Evolutionary conservation across 2,797 vertebrate genomes (phyloP), one percentile per base, ranked within the genome.

Genomic region (Semaprochilodus insignis): DNA sequence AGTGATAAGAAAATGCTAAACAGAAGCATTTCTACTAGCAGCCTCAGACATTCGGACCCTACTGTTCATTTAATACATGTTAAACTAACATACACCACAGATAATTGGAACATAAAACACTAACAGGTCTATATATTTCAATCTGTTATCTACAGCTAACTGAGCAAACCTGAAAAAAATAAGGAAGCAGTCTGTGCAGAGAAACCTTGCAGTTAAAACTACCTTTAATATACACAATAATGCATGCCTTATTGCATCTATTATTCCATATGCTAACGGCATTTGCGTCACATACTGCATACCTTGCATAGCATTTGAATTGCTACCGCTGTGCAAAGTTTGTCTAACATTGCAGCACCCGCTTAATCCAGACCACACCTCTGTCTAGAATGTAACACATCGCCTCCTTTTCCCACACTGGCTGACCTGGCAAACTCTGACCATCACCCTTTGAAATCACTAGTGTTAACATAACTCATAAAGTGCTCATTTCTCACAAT

Each of bases 341-440:
- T 44, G 1, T 44, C 21, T 44, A 40, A 70, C 21, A 23, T 6
- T 69, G 44, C 36, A 23, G n/a, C 40, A 70, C 23, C 6, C 21
- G 8, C 5, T 48, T 62, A 15, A 52, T 77, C 25, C 40, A 15
- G 6, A 19, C 54, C 72, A 55, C 17, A 78, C 44, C 2, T 78
- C 51, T 52, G 2, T 48, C 16, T 66, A 66, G 34, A 81, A 40
- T 67, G 31, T 74, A 63, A 57, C 60, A 66, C n/a, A n/a, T 40
- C n/a, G 21, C 21, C 74, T 44, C 74, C 8, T 62, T 16, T 6
- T 40, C 55, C 19, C n/a, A 8, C 40, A 48, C 15, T 27, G 60
- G 16, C 74, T 4, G 25, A 52, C 25, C 51, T 19, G 34, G 25
- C 48, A 66, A 55, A 16, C 48, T 31, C 48, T 25, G 15, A 6